Percentiles rank a stretch among this genome's conserved stretches.
These are phyloP conservation scores for Sebastes diaconus DNA, from an alignment of 2,797 vertebrate genomes.

Conservation along the genomic window DNA sequence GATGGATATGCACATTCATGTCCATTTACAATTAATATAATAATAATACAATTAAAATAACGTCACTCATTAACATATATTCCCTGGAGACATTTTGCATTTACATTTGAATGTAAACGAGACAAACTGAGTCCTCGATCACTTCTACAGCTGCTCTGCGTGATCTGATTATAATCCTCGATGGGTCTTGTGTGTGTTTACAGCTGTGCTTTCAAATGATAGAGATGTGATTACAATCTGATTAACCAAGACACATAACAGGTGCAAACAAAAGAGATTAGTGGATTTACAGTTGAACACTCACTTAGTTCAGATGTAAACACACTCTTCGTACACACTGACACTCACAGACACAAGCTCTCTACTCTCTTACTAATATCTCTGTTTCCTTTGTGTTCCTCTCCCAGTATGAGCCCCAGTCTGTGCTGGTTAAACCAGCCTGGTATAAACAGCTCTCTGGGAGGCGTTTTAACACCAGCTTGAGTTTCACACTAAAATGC, in stretches of 20 bases:
- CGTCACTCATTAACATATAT: no score
- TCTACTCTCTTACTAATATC: no score
- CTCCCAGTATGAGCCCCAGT: constrained; percentile 1
- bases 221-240: neutral
- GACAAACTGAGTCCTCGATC: neutral
- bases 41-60: no score
- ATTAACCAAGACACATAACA: neutral
- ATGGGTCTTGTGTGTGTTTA: neutral
- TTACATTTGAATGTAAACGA: no score
- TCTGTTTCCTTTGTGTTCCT: neutral
- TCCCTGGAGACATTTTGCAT: no score
- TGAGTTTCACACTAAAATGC: constrained; percentile 17
- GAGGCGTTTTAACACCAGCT: neutral
- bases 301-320: neutral
- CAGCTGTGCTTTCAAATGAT: neutral
- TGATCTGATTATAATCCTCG: no score
- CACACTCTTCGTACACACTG: no score
- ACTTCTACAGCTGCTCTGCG: no score
- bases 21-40: no score
- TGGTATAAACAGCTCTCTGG: constrained; percentile 20
- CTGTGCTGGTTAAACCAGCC: neutral
- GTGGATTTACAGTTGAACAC: constrained; percentile 1
- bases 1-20: no score
- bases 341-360: no score
- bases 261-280: neutral